Conservation (phyloP, 2,888 invertebrate species). For the Sinodicranocentrus sp. region DNA sequence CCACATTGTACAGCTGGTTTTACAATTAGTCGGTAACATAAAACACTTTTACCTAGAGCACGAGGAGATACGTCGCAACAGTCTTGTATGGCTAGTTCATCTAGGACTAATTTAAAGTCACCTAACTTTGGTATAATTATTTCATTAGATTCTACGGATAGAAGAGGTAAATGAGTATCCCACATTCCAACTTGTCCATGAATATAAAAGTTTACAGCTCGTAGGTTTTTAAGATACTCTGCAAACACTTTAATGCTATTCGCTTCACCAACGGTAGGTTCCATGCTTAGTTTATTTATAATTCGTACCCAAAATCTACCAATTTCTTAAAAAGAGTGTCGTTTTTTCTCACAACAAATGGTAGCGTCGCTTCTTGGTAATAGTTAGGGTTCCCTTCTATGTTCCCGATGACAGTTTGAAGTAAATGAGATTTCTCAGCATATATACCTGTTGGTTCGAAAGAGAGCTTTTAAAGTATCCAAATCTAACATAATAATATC, state of each 20-base stretch:
- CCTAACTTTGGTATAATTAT: slow-evolving; percentile 54
- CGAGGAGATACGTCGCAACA: slow-evolving; percentile 46
- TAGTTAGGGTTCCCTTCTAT: slow-evolving; percentile 89
- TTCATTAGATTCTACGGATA: slow-evolving; percentile 41
- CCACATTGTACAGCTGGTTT: slow-evolving; percentile 79
- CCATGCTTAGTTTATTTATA: slow-evolving; percentile 60
- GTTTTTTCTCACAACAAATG: slow-evolving; percentile 88
- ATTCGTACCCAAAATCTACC: slow-evolving; percentile 81
- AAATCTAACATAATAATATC: too few species aligned
- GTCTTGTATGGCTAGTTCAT: slow-evolving; percentile 57
- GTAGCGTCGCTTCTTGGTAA: slow-evolving; percentile 89
- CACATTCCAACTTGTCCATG: too few species aligned
- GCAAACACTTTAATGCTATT: slow-evolving; percentile 66
- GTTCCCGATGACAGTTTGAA: slow-evolving; percentile 94
- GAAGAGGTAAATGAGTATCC: slow-evolving; percentile 10
- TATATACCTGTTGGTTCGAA: slow-evolving; percentile 86
- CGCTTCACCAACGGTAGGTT: background rate
- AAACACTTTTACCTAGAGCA: slow-evolving; percentile 61
- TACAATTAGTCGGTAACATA: slow-evolving; percentile 79
- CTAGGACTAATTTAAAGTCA: slow-evolving; percentile 46
- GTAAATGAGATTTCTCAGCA: slow-evolving; percentile 91
- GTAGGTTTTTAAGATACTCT: slow-evolving; percentile 74
- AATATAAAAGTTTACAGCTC: slow-evolving; percentile 72
- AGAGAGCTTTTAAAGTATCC: too few species aligned
- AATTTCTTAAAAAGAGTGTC: slow-evolving; percentile 85